Evolutionary conservation across 37 sponge, comb jelly and placozoan species (phyloP), one percentile per base, ranked within the genome.

Genomic region (Aplysina aerophoba): DNA sequence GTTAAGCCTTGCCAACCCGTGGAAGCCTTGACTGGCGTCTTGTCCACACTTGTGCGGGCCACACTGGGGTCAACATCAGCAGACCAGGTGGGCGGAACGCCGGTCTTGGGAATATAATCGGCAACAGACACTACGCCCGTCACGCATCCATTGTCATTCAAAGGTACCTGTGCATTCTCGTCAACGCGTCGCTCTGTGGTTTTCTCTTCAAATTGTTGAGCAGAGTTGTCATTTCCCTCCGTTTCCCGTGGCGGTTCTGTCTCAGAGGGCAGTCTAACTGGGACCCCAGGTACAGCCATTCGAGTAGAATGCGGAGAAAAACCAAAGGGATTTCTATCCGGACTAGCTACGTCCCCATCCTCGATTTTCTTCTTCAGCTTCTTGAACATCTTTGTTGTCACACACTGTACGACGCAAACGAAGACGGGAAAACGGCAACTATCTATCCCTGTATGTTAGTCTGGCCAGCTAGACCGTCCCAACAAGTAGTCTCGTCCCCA

Each of bases 301-400:
- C 16, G 0, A 16, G 24, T 44, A 28, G 64, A 27, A 4, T n/a
- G 24, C 12, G 24, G 5, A n/a, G 24, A 27, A 27, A 28, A 62
- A 2, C 25, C 64, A 27, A 28, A 62, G 28, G 64, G 64, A 11
- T 27, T 62, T 14, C 28, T 62, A 2, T 62, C 64, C 5, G 64
- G 64, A 36, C 41, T 40, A 40, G 36, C 31, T 28, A 33, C 30
- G 20, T 71, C 73, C 21, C 53, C 78, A 40, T 75, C 78, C 22
- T 75, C 78, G 25, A 75, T 36, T 75, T 75, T 75, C 53, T 75
- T 75, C 25, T 41, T 75, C 54, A 75, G 53, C 11, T 41, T 75
- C 37, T 40, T 75, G 25, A 75, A 75, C 78, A 75, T 75, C 21
- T 40, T 71, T n/a, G n/a, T n/a, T n/a, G n/a, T n/a, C n/a, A n/a